Conservation (phyloP, 2,888 invertebrate species). For the Meandrusa payeni region DNA sequence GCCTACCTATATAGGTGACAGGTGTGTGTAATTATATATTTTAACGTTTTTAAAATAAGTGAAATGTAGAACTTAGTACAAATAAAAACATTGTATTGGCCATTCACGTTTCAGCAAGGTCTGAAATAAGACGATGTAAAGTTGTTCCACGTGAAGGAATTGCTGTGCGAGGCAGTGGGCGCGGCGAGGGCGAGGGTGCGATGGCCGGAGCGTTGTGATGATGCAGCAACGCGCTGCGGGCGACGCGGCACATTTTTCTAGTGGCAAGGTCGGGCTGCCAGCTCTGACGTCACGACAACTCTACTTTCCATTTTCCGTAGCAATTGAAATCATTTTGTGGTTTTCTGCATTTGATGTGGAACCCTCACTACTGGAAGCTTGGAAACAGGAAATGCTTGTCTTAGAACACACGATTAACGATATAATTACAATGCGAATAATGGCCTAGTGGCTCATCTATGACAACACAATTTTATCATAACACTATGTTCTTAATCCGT, state of each 20-base stretch:
- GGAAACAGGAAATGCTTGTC: too few species aligned
- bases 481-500: too few species aligned
- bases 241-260: conserved; percentile 81
- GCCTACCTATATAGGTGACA: too few species aligned
- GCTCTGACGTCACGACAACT: conserved; percentile 67
- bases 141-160: conserved; percentile 17
- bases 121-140: conserved; percentile 8
- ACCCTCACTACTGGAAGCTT: too few species aligned
- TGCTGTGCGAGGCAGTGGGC: conserved; percentile 19
- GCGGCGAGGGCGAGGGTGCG: conserved; percentile 36
- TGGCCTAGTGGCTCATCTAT: too few species aligned
- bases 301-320: conserved; percentile 62
- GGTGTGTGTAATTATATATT: too few species aligned
- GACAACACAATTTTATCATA: too few species aligned
- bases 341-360: background rate
- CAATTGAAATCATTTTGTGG: conserved; percentile 17
- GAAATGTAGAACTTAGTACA: too few species aligned
- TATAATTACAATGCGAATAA: too few species aligned
- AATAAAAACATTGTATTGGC: background rate
- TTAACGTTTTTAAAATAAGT: too few species aligned
- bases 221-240: conserved; percentile 59
- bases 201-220: conserved; percentile 59
- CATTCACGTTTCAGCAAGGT: background rate
- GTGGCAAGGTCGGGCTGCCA: conserved; percentile 75
- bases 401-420: too few species aligned